Conservation (phyloP, 2,113 vertebrate genomes). For the Triplophysa dalaica region DNA sequence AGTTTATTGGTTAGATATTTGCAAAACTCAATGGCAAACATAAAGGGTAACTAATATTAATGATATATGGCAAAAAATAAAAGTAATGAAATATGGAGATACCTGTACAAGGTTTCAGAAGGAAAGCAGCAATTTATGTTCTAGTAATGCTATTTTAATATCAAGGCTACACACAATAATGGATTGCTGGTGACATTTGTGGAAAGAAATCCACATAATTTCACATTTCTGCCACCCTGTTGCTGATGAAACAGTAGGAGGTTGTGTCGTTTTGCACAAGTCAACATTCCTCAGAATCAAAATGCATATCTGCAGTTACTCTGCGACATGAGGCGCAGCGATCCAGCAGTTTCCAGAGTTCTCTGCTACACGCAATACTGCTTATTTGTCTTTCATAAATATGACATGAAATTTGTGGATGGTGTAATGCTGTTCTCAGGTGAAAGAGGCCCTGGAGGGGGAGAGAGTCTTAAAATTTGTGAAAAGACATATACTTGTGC, state of each 20-base stretch:
- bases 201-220: not conserved
- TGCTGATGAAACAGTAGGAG: slow-evolving; percentile 6
- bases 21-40: too few relatives aligned
- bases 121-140: not conserved
- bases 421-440: not conserved
- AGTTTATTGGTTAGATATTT: too few relatives aligned
- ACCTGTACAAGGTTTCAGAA: too few relatives aligned
- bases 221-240: not conserved
- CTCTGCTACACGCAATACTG: not conserved
- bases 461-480: too few relatives aligned
- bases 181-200: not conserved
- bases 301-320: not conserved
- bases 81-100: too few relatives aligned
- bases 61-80: too few relatives aligned
- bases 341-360: not conserved
- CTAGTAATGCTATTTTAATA: not conserved
- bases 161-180: not conserved
- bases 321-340: not conserved
- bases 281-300: not conserved
- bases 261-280: slow-evolving; percentile 7
- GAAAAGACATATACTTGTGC: too few relatives aligned
- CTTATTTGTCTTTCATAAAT: slow-evolving; percentile 17
- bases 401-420: not conserved
- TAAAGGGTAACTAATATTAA: too few relatives aligned
- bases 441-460: not conserved